phyloP scores from a whole-genome alignment of 2,797 vertebrate species.

The Platyrinchus mystaceus region DNA sequence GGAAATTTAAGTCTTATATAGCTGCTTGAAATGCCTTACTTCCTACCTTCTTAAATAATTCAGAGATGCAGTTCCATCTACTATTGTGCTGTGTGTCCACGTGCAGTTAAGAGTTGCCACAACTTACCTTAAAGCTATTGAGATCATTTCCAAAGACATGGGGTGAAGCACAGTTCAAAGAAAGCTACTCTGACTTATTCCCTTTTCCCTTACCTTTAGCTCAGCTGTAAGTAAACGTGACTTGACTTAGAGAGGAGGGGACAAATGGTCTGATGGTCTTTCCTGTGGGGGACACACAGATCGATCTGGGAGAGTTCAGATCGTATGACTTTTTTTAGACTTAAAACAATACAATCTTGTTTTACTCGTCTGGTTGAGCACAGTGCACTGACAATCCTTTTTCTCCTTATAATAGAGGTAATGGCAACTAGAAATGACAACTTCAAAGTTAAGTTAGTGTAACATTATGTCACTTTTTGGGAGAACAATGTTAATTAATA shows the following conservation, averaged over 20 bases:
- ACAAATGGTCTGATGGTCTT: background rate
- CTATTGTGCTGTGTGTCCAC: background rate
- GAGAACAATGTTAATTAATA: conserved; percentile 54
- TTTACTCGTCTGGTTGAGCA: background rate
- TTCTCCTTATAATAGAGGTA: background rate
- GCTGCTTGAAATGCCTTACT: background rate
- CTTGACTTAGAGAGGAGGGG: background rate
- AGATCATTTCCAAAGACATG: background rate
- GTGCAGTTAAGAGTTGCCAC: background rate
- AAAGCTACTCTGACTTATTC: background rate
- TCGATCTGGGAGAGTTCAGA: background rate
- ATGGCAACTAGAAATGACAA: conserved; percentile 34
- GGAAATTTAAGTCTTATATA: background rate
- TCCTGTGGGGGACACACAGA: background rate
- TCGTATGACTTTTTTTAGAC: background rate
- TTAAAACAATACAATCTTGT: background rate
- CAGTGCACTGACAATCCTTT: background rate
- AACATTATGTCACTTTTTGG: conserved; percentile 31
- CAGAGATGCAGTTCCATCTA: background rate
- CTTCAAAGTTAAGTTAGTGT: conserved; percentile 34
- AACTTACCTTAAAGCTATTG: background rate
- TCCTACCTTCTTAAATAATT: conserved; percentile 10
- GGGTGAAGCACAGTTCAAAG: conserved; percentile 24
- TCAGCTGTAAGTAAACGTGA: background rate
- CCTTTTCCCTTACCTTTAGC: background rate